A percentile compares a stretch with the other conserved stretches of the same genome.
Evolutionary conservation across 2,113 vertebrate species (phyloP).

Genomic region (Bettongia penicillata): DNA sequence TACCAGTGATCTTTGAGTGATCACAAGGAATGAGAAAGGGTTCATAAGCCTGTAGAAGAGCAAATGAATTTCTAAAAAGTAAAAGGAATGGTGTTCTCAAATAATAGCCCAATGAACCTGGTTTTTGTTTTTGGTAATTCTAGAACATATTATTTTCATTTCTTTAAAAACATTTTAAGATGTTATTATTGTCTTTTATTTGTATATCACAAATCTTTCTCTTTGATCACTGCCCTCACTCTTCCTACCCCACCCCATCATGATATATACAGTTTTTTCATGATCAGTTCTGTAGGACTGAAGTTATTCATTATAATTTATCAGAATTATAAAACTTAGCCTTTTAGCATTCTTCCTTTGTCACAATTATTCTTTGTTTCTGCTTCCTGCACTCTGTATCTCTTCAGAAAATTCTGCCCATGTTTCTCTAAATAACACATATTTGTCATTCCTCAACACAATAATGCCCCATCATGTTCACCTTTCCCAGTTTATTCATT

Average conservation of each 20-base stretch:
- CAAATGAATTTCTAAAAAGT: neutral
- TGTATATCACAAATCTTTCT: neutral
- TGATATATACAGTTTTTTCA: neutral
- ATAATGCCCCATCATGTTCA: neutral
- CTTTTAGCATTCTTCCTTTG: neutral
- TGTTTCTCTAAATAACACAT: neutral
- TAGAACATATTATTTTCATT: neutral
- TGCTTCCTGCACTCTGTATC: neutral
- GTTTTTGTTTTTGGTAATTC: neutral
- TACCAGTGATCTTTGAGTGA: neutral
- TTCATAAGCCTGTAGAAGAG: neutral
- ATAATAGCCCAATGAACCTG: neutral
- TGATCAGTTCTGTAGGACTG: neutral
- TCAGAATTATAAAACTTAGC: neutral
- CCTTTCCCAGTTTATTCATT: neutral
- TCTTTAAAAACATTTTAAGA: neutral
- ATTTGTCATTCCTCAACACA: neutral
- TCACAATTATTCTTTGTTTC: neutral
- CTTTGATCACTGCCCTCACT: neutral
- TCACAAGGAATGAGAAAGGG: neutral
- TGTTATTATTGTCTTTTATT: neutral
- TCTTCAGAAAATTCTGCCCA: neutral
- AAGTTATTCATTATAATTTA: neutral
- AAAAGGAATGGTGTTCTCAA: neutral
- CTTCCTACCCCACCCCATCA: neutral